Conservation (phyloP, 2,888 invertebrate genomes). For the Oxycera nigricornis region DNA sequence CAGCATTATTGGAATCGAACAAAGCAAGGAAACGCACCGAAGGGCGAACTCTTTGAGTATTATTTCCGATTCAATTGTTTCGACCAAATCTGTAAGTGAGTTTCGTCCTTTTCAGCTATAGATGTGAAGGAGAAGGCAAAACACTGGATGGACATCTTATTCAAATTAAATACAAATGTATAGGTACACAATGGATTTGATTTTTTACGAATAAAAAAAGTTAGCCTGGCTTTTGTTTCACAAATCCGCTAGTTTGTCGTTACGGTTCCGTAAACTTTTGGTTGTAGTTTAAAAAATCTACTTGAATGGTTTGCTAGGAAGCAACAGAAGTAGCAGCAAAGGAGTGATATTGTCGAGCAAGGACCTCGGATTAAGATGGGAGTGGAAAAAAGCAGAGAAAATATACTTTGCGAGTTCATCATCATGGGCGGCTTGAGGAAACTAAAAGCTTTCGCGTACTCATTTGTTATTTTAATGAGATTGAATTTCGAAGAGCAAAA, state of each 20-base stretch:
- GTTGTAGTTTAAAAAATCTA: background rate
- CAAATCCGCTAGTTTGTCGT: background rate
- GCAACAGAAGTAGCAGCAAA: too few species aligned
- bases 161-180: background rate
- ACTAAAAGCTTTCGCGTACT: conserved; percentile 17
- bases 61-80: conserved; percentile 2
- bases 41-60: background rate
- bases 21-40: background rate
- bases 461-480: conserved; percentile 39
- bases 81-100: background rate
- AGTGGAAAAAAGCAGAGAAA: background rate
- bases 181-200: background rate
- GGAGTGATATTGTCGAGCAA: too few species aligned
- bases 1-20: background rate
- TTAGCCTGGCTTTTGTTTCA: background rate
- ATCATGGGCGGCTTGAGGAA: background rate
- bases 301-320: background rate
- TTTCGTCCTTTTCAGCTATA: too few species aligned
- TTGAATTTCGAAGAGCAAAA: conserved; percentile 20
- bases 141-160: background rate
- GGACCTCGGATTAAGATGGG: background rate
- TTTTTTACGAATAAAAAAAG: too few species aligned
- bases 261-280: background rate
- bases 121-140: background rate
- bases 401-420: background rate